Base-by-base conservation (phyloP, 2,113 vertebrate genomes). In the Morone saxatilis region DNA sequence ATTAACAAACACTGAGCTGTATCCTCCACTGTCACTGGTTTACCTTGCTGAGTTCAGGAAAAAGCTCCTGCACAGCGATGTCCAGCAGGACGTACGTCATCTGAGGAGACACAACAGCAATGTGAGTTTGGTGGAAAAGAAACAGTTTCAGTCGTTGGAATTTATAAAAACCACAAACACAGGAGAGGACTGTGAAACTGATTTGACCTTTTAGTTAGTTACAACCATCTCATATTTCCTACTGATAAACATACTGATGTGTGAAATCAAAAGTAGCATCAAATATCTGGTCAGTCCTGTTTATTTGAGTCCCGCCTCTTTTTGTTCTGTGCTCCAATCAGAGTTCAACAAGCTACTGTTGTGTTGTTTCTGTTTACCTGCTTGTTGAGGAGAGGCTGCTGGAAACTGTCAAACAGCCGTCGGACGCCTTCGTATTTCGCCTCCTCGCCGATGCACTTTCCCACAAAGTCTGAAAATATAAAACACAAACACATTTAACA, bases 351-450 rank as follows among this genome's bases (percentile, higher is more conserved):
- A 31, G 31, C 31, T 31, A 31, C 31, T 13, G 45, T 13, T 47
- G 45, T 47, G 45, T 13, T 4, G 45, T 54, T 11, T 14, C 2
- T 3, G 36, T 53, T 71, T 16, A 99, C 98, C 97, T 99, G 98
- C 89, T 99, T 99, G 94, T 99, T 99, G 87, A 99, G 98, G 36
- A 99, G 95, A 4, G 98, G 98, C 77, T 99, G 98, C 89, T 99
- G 98, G 54, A 99, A 72, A 5, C 95, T 95, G 11, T 98, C 96
- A 72, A 99, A 99, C 0, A 99, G 94, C 76, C 99, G 95, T 47
- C 96, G 93, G 71, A 99, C 90, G 0, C 98, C 98, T 86, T 98
- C 97, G 0, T 96, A 96, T 61, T 96, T 97, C 0, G 96, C 94
- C 69, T 99, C 97, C 81, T 98, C 97, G 2, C 98, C 96, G 50